Evolutionary conservation across 2,797 vertebrate genomes (phyloP), one percentile per base, ranked within the genome.

Genomic region (Knipowitschia caucasica): DNA sequence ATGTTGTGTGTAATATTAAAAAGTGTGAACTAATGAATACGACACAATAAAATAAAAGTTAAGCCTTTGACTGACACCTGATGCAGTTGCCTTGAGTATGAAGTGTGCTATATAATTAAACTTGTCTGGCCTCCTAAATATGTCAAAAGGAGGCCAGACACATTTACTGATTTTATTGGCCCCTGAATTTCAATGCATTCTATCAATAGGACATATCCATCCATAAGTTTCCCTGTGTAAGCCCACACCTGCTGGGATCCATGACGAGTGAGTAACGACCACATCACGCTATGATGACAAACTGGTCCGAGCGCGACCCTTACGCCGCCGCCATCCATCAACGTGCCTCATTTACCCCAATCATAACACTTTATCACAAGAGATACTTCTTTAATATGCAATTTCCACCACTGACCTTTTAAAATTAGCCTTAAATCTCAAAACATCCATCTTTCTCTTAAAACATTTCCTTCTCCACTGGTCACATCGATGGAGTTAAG

Each of bases 211-310:
- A 20, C 23, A 52, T 36, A 5, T 31, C 62, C 9, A 38, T 14
- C 24, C 30, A 50, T 9, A 30, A 29, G 30, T 46, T 21, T 7
- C 23, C 23, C 14, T 1, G 29, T 35, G 20, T 67, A 50, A 35
- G 34, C 65, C 56, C 65, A 45, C 27, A 49, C 69, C 60, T n/a
- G 7, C 50, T 30, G 57, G 56, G 17, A 59, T 59, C 66, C 57
- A 34, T 49, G 51, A 61, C 39, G 10, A 51, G 67, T 66, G 44
- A 77, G 50, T 66, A 65, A 77, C 50, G 71, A 70, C 46, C 0
- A 10, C 50, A 57, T 71, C 69, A 56, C 62, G 53, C 64, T 62
- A 76, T 62, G 68, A 82, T 81, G 82, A 84, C 70, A 81, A 79
- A 81, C 66, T 35, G 73, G 58, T 43, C 59, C 65, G 31, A 24